These are phyloP conservation scores for Gorsachius goisagi DNA, from an alignment of 2,113 vertebrate genomes.

Conservation along the genomic window DNA sequence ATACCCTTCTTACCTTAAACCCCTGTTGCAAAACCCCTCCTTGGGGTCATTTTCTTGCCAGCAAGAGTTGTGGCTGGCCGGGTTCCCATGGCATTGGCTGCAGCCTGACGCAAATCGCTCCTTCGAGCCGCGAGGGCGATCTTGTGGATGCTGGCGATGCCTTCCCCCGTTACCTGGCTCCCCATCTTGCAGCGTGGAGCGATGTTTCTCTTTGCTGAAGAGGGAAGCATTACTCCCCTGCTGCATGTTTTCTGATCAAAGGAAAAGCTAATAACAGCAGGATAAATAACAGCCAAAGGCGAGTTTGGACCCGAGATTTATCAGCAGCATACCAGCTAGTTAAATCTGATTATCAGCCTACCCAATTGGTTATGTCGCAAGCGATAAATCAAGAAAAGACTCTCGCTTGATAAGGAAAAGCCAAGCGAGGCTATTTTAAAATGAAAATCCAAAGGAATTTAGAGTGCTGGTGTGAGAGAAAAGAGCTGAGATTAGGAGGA, in stretches of 20 bases:
- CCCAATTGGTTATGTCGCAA: neutral
- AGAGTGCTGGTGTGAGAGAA: neutral
- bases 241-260: neutral
- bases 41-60: neutral
- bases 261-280: neutral
- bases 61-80: neutral
- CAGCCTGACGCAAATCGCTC: neutral
- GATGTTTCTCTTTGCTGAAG: neutral
- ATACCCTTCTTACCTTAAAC: neutral
- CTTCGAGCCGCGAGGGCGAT: accelerated
- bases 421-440: conserved; percentile 4
- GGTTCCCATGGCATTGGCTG: accelerated
- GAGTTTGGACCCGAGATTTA: neutral
- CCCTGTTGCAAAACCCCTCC: accelerated
- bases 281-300: neutral
- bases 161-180: neutral
- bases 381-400: neutral
- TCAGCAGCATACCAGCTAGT: neutral
- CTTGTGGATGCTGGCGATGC: neutral
- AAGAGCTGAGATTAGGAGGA: neutral
- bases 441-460: conserved; percentile 13
- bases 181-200: neutral
- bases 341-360: neutral
- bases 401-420: conserved; percentile 23
- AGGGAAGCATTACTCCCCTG: neutral